Evolutionary conservation across 2,888 invertebrate species (phyloP).

Genomic region (Zeuzera pyrina): DNA sequence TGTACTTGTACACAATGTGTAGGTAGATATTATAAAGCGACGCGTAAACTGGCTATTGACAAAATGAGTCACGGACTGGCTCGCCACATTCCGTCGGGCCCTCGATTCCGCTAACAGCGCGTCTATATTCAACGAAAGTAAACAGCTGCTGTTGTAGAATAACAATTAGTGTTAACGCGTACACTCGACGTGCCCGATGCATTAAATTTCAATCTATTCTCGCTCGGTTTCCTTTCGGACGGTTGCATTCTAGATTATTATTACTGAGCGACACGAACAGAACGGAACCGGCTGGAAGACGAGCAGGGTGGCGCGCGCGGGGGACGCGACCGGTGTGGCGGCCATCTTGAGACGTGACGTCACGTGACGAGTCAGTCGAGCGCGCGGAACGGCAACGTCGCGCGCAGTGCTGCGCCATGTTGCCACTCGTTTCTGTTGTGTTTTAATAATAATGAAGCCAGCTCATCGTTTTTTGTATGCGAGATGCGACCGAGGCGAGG

Average conservation of each 20-base stretch:
- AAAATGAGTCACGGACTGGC: slow-evolving; percentile 37
- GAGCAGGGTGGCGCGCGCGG: slow-evolving; percentile 30
- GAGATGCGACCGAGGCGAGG: slow-evolving; percentile 26
- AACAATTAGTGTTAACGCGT: slow-evolving; percentile 57
- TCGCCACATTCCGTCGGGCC: slow-evolving; percentile 30
- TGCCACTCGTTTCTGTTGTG: slow-evolving; percentile 55
- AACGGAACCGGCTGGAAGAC: slow-evolving; percentile 61
- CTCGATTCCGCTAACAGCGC: slow-evolving; percentile 43
- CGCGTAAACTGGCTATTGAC: slow-evolving; percentile 26
- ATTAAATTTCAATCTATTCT: slow-evolving; percentile 69
- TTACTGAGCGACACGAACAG: slow-evolving; percentile 52
- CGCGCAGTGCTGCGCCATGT: slow-evolving; percentile 40
- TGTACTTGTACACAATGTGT: too few relatives aligned
- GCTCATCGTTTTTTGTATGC: slow-evolving; percentile 58
- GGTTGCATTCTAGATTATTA: slow-evolving; percentile 66
- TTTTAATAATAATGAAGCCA: slow-evolving; percentile 52
- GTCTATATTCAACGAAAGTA: slow-evolving; percentile 65
- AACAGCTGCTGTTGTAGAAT: slow-evolving; percentile 63
- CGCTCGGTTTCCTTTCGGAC: slow-evolving; percentile 63
- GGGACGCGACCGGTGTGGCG: slow-evolving; percentile 59
- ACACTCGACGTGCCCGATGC: slow-evolving; percentile 49
- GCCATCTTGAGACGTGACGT: slow-evolving; percentile 74
- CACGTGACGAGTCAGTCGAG: slow-evolving; percentile 70
- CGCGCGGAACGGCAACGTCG: slow-evolving; percentile 63
- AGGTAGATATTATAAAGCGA: too few relatives aligned